phyloP scores from a whole-genome alignment of 1,140 invertebrate species.

The Magallana angulata region DNA sequence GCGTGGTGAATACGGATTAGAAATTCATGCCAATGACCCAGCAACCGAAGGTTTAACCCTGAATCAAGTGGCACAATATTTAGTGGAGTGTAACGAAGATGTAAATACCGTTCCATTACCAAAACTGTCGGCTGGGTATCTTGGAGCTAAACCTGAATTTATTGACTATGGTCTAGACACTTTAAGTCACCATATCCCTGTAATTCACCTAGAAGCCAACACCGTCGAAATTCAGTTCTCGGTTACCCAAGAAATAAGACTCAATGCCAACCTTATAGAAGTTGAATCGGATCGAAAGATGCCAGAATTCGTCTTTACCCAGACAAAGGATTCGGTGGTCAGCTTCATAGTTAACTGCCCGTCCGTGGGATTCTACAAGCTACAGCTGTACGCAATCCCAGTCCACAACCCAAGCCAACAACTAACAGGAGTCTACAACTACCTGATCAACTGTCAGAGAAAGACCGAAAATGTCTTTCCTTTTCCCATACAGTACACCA shows the following conservation, averaged over 20 bases:
- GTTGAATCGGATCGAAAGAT: constrained; percentile 72
- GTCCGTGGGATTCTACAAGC: constrained; percentile 76
- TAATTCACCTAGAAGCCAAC: constrained; percentile 75
- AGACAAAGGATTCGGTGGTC: constrained; percentile 68
- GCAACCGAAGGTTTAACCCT: constrained; percentile 76
- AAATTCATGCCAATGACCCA: constrained; percentile 79
- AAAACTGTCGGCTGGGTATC: constrained; percentile 76
- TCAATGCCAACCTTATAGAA: constrained; percentile 76
- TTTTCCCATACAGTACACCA: constrained; percentile 78
- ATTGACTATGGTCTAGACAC: constrained; percentile 73
- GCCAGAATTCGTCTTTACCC: constrained; percentile 76
- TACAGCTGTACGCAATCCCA: constrained; percentile 78
- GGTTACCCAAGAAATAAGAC: constrained; percentile 69
- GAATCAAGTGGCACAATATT: constrained; percentile 77
- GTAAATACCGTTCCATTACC: constrained; percentile 74
- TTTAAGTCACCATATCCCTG: constrained; percentile 75
- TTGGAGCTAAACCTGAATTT: constrained; percentile 78
- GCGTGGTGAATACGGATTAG: constrained; percentile 78
- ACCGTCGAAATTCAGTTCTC: constrained; percentile 72
- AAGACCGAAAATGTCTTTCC: constrained; percentile 54
- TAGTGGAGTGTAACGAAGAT: constrained; percentile 77
- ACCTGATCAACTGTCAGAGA: constrained; percentile 76
- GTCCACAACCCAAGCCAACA: constrained; percentile 73
- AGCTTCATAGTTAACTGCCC: constrained; percentile 74
- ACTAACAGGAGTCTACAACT: constrained; percentile 79